These are phyloP conservation scores for Tapirus indicus DNA, from an alignment of 2,797 vertebrate species.

Conservation along the genomic window DNA sequence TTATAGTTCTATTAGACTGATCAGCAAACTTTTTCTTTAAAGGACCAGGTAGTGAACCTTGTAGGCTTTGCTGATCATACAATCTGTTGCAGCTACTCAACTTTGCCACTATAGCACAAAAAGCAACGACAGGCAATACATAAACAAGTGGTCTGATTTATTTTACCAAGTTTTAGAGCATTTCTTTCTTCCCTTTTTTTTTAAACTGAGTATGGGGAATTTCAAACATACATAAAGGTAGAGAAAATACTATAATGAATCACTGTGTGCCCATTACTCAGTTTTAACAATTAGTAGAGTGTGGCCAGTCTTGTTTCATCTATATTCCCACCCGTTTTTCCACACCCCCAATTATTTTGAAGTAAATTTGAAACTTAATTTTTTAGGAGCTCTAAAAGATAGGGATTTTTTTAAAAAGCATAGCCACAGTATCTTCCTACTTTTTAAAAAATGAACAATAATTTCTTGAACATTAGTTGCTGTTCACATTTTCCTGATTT, in stretches of 20 bases:
- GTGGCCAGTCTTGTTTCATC: not conserved
- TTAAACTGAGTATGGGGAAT: not conserved
- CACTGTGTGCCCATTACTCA: too few relatives aligned
- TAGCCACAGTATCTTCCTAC: not conserved
- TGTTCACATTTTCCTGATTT: not conserved
- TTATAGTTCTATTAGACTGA: not conserved
- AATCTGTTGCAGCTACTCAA: not conserved
- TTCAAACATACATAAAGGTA: not conserved
- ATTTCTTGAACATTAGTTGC: not conserved
- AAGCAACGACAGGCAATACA: not conserved
- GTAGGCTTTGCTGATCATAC: too few relatives aligned
- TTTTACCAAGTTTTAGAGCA: not conserved
- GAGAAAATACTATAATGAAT: not conserved
- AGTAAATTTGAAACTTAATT: not conserved
- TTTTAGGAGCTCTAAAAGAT: not conserved
- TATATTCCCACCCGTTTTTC: not conserved
- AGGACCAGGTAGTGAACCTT: too few relatives aligned
- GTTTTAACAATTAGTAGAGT: not conserved
- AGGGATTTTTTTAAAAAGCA: not conserved
- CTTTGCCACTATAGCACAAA: not conserved
- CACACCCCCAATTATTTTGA: not conserved
- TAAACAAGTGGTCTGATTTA: not conserved
- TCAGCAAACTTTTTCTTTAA: not conserved
- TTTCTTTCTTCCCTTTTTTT: not conserved
- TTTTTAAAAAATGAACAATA: not conserved